A percentile compares a stretch with the other conserved stretches of the same genome.
Conservation (phyloP, 2,113 vertebrate genomes). For the Sterrhoptilus dennistouni region DNA sequence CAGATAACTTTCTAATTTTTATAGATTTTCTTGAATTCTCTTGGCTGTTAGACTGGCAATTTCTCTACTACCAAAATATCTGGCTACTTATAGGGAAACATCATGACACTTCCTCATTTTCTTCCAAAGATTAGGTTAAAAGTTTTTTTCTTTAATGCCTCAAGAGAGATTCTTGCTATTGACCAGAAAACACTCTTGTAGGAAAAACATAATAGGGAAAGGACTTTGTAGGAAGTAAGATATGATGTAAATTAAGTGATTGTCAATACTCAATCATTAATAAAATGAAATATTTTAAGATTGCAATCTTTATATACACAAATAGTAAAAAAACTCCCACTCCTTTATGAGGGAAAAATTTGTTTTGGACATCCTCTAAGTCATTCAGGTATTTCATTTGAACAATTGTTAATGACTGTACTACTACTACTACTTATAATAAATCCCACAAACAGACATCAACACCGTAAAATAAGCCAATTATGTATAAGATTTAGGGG, state of each 20-base stretch:
- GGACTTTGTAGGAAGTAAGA: neutral
- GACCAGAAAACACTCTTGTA: neutral
- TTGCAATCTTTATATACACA: neutral
- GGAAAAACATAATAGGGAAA: neutral
- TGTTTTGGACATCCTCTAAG: neutral
- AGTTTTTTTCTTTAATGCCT: neutral
- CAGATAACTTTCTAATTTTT: neutral
- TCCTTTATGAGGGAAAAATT: neutral
- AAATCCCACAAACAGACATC: neutral
- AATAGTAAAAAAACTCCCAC: rapidly evolving
- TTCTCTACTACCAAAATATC: neutral
- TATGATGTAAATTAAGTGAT: neutral
- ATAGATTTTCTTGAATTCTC: neutral
- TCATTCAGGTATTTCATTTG: neutral
- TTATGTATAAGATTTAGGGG: rapidly evolving
- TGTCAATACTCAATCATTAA: neutral
- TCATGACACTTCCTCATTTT: neutral
- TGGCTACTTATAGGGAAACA: neutral
- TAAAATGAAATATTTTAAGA: neutral
- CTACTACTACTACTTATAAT: neutral
- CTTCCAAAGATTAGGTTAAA: neutral
- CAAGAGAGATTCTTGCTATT: neutral
- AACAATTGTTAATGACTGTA: neutral
- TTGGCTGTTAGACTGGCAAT: neutral
- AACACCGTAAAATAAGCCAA: neutral